These are phyloP conservation scores for Xiphophorus birchmanni DNA, from an alignment of 2,797 vertebrate genomes.

Conservation along the genomic window DNA sequence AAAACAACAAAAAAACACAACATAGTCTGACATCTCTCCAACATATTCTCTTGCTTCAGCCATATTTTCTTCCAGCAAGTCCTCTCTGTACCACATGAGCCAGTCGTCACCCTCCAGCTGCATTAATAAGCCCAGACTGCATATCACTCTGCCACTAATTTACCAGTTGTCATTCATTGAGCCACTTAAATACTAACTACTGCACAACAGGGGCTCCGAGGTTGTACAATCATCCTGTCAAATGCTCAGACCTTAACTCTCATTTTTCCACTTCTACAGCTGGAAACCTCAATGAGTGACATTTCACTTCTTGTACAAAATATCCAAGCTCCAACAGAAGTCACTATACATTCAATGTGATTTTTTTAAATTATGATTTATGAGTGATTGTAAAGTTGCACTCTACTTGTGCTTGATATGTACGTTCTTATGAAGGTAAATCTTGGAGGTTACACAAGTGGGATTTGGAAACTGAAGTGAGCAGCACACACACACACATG, in stretches of 20 bases:
- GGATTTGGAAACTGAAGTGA: slow-evolving; percentile 18
- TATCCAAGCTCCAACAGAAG: neutral
- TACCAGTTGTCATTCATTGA: slow-evolving; percentile 17
- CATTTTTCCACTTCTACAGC: neutral
- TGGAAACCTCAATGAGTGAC: neutral
- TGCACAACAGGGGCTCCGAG: neutral
- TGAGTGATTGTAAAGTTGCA: neutral
- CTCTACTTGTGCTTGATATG: neutral
- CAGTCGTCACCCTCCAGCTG: neutral
- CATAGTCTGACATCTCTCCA: neutral
- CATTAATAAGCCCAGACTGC: slow-evolving; percentile 1
- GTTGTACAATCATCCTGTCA: neutral
- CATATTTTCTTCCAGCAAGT: neutral
- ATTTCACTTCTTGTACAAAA: neutral
- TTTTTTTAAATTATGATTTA: neutral
- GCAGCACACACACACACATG: neutral
- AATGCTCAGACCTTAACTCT: neutral
- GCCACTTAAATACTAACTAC: slow-evolving; percentile 3
- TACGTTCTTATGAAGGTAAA: neutral
- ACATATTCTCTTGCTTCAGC: neutral
- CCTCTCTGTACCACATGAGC: neutral
- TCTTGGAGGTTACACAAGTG: neutral
- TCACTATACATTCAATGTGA: neutral
- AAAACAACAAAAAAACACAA: neutral
- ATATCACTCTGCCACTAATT: slow-evolving; percentile 11